phyloP scores from a whole-genome alignment of 2,113 vertebrate species.

The Festucalex cinctus region DNA sequence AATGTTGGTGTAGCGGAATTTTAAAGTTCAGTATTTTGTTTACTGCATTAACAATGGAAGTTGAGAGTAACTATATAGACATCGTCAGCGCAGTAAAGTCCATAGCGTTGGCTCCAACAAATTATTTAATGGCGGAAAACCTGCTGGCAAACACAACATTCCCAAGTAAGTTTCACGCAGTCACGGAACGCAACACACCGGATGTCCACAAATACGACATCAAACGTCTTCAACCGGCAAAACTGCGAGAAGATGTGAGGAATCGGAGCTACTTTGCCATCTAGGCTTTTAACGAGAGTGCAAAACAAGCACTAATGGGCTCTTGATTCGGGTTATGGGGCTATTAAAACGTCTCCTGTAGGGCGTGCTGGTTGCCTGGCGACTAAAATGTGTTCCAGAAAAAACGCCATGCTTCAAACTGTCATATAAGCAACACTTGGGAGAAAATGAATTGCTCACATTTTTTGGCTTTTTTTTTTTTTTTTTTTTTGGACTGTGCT shows the following conservation, averaged over 20 bases:
- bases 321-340: background rate
- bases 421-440: background rate
- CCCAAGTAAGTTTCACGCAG: background rate
- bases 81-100: constrained; percentile 7
- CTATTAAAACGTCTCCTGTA: background rate
- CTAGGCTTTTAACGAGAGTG: constrained; percentile 3
- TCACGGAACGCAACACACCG: background rate
- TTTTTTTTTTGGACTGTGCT: too few species aligned
- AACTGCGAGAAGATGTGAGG: background rate
- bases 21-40: too few species aligned
- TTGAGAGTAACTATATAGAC: too few species aligned
- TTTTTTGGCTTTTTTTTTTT: too few species aligned
- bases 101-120: constrained; percentile 1
- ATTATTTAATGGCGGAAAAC: background rate
- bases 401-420: background rate
- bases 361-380: background rate
- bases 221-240: constrained; percentile 2
- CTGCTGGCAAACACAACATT: background rate
- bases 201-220: background rate
- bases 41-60: too few species aligned
- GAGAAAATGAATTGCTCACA: background rate
- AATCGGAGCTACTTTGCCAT: background rate
- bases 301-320: background rate
- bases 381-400: background rate
- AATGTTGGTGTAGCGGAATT: too few species aligned